Conservation (phyloP, 1,140 invertebrate species). For the Papilio polytes region DNA sequence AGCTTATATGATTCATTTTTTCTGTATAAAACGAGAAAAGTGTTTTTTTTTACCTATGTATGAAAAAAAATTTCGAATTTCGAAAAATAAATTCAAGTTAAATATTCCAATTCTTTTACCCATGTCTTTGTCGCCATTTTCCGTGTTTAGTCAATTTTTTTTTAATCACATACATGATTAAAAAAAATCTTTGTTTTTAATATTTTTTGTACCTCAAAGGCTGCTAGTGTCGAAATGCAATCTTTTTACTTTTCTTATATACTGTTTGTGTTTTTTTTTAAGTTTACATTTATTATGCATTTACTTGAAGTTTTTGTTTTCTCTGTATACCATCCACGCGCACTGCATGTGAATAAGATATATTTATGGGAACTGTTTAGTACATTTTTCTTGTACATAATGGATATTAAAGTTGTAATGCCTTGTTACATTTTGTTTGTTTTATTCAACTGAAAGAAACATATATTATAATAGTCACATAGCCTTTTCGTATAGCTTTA, state of each 20-base stretch:
- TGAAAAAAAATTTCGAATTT: no score
- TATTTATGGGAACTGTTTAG: slow-evolving; percentile 52
- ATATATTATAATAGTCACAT: neutral
- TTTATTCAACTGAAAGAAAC: slow-evolving; percentile 44
- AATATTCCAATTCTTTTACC: no score
- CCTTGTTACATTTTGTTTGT: slow-evolving; percentile 58
- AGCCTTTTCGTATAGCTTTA: neutral
- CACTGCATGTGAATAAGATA: slow-evolving; percentile 41
- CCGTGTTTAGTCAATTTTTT: neutral
- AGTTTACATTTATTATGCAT: slow-evolving; percentile 69
- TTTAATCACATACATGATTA: neutral
- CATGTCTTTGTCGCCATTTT: no score
- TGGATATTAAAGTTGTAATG: slow-evolving; percentile 72
- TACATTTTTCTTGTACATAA: slow-evolving; percentile 61
- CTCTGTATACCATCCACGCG: slow-evolving; percentile 36
- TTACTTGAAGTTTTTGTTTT: slow-evolving; percentile 54
- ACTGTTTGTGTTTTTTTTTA: slow-evolving; percentile 48
- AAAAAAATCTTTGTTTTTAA: neutral
- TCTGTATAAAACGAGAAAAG: no score
- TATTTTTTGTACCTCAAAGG: neutral
- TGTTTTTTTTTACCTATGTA: no score
- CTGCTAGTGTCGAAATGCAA: slow-evolving; percentile 30
- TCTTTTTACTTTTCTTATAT: slow-evolving; percentile 36
- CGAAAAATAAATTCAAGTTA: no score
- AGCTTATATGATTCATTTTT: neutral